Base-by-base conservation (phyloP, 2,888 invertebrate genomes). In the Athalia cordata region DNA sequence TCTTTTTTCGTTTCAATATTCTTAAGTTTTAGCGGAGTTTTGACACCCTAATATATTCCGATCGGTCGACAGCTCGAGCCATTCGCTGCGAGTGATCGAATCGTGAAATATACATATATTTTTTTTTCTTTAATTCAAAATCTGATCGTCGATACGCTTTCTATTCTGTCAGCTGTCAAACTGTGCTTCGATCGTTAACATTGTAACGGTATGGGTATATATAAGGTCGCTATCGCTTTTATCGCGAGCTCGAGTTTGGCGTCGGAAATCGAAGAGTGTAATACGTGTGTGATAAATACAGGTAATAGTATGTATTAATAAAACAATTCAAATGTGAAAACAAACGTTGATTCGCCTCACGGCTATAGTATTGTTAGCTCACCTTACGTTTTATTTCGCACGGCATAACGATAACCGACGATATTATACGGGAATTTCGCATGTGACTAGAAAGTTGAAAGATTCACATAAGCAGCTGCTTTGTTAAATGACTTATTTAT, bases 401-500 rank as follows among this genome's bases (percentile, higher is more conserved):
- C 76, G 78, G 76, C 52, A 55, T 15, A 57, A 78, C 47, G 13
- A 49, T 5, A 70, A 57, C 57, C 45, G 5, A 62, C 49, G 49
- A 77, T 62, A 29, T 29, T 29, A 29, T 29, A 29, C 29, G 29
- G 29, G 29, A 29, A 29, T 29, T 29, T 29, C 59, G 57, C 72
- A 57, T 72, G 72, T 59, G 72, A 72, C 62, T 59, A 70, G 70
- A 77, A 77, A 72, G 77, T 72, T 72, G 15, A 70, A 77, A 61
- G 61, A 77, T 45, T 77, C 77, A 62, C 77, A 45, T 62, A 59
- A 57, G 79, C 29, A 29, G 29, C 80, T 82, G 83, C 84, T 84
- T 84, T 83, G 80, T 75, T 75, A 79, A 82, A 82, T 78, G 81
- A 80, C 59, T 72, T 59, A 72, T 72, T 59, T 59, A 29, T 29